Percentiles rank a stretch among this genome's conserved stretches.
Conservation (phyloP, 1,140 invertebrate genomes). For the Cotesia vestalis region DNA sequence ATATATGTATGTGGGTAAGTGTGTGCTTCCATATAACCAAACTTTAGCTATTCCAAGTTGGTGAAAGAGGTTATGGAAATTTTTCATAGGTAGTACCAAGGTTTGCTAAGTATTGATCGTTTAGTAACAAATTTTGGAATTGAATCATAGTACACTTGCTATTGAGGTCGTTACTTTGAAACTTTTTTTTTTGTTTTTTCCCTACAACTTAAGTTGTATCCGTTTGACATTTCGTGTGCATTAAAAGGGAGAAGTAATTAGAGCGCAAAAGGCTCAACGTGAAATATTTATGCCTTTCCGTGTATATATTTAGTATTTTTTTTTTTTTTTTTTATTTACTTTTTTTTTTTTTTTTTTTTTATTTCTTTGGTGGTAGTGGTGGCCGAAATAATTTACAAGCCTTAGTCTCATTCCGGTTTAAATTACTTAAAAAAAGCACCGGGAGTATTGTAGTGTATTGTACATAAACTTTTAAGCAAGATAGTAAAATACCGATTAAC, state of each 20-base stretch:
- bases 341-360: conserved; percentile 2
- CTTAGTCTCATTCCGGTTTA: neutral
- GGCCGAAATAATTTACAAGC: too few relatives aligned
- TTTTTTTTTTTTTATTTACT: conserved; percentile 4
- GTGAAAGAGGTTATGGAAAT: too few relatives aligned
- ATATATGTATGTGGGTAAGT: too few relatives aligned
- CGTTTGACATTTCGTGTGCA: conserved; percentile 17
- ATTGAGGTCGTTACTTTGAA: neutral
- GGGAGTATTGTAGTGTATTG: neutral
- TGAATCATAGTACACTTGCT: neutral
- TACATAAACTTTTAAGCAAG: neutral
- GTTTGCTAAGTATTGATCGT: too few relatives aligned
- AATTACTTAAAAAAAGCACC: neutral
- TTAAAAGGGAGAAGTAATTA: conserved; percentile 16
- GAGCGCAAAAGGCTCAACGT: conserved; percentile 15
- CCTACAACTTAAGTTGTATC: neutral
- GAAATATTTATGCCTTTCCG: neutral
- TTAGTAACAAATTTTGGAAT: too few relatives aligned
- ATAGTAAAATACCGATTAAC: conserved; percentile 24
- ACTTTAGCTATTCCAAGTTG: too few relatives aligned
- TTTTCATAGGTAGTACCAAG: too few relatives aligned
- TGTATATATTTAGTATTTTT: neutral
- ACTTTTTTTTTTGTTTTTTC: neutral
- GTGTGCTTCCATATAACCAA: too few relatives aligned
- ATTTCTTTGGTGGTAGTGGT: too few relatives aligned